phyloP scores from a whole-genome alignment of 2,888 invertebrate species.

The Tipula confusa region DNA sequence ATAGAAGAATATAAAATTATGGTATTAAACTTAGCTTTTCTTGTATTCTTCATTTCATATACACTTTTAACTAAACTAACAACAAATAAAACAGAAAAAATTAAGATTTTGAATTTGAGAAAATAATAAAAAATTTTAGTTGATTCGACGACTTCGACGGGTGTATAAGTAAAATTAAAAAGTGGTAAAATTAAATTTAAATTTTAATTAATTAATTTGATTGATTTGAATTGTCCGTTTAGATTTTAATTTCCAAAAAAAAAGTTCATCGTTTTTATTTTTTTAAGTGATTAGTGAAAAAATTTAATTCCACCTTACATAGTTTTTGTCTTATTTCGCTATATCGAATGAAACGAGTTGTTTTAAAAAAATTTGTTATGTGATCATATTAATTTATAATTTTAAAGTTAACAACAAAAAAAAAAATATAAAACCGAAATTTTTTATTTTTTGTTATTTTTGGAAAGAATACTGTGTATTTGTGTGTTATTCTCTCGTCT shows the following conservation, averaged over 20 bases:
- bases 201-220: not conserved
- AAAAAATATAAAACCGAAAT: not conserved
- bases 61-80: not conserved
- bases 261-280: too few relatives aligned
- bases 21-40: not conserved
- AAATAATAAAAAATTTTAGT: not conserved
- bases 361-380: not conserved
- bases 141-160: constrained; percentile 3
- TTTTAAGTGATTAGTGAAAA: not conserved
- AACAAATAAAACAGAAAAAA: not conserved
- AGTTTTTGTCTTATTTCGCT: not conserved
- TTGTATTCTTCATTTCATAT: not conserved
- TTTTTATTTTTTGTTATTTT: not conserved
- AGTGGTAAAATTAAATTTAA: not conserved
- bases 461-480: not conserved
- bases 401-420: constrained; percentile 16
- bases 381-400: constrained; percentile 20
- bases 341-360: not conserved
- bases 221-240: not conserved
- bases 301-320: not conserved
- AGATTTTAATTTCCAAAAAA: not conserved
- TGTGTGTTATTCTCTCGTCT: not conserved
- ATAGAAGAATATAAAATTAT: not conserved
- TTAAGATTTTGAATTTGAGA: not conserved
- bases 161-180: not conserved